Conservation (phyloP, 2,797 vertebrate species). For the Helarctos malayanus region DNA sequence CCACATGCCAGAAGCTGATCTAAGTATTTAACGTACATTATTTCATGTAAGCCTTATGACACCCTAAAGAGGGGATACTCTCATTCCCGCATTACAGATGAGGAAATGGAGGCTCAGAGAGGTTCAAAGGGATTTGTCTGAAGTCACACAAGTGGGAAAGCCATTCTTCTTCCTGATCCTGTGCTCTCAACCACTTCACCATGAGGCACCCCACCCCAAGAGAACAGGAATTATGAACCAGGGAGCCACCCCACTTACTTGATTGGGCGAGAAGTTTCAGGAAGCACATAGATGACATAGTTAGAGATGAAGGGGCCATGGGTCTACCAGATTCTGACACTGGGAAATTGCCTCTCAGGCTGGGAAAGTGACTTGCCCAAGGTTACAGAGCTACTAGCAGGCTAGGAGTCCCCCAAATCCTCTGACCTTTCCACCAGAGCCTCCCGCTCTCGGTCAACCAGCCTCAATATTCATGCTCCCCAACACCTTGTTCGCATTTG, state of each 20-base stretch:
- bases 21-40: conserved; percentile 1
- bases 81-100: background rate
- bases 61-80: background rate
- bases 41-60: conserved; percentile 10
- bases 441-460: background rate
- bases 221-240: background rate
- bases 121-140: background rate
- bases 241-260: background rate
- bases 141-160: conserved; percentile 5
- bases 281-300: background rate
- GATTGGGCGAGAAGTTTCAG: background rate
- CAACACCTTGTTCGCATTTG: background rate
- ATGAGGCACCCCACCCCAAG: background rate
- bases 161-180: background rate
- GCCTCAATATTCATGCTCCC: background rate
- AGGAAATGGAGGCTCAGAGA: conserved; percentile 1
- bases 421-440: background rate
- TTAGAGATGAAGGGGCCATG: background rate
- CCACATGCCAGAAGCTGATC: background rate
- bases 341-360: conserved; percentile 20
- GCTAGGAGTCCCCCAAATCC: background rate
- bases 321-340: conserved; percentile 26
- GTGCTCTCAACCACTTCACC: background rate
- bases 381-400: background rate
- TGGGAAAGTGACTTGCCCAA: conserved; percentile 11